phyloP scores from a whole-genome alignment of 2,888 invertebrate genomes.

The Drosophila incognita region DNA sequence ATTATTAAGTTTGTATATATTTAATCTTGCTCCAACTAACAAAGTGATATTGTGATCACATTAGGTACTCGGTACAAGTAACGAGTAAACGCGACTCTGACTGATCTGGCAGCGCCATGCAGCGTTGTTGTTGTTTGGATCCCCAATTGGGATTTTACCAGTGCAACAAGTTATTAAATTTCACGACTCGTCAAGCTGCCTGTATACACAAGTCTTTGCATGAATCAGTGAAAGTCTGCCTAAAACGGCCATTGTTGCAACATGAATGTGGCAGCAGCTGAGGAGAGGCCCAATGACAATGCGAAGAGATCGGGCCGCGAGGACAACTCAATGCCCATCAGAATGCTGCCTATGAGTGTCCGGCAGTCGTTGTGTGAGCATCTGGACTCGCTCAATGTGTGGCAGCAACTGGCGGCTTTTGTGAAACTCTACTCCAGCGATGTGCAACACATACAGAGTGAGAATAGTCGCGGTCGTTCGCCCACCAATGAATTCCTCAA shows the following conservation, averaged over 20 bases:
- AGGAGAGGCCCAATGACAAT: slow-evolving; percentile 10
- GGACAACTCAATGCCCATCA: slow-evolving; percentile 50
- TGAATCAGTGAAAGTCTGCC: slow-evolving; percentile 9
- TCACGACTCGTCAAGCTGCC: neutral
- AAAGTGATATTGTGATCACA: neutral
- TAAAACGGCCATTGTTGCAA: slow-evolving; percentile 2
- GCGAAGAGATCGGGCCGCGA: slow-evolving; percentile 17
- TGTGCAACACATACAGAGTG: slow-evolving; percentile 85
- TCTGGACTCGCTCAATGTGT: slow-evolving; percentile 91
- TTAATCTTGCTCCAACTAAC: neutral
- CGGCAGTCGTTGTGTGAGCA: slow-evolving; percentile 90
- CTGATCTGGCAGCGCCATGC: slow-evolving; percentile 32
- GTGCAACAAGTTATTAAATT: slow-evolving; percentile 33
- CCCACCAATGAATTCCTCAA: slow-evolving; percentile 91
- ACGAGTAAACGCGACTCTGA: slow-evolving; percentile 6
- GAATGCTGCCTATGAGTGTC: slow-evolving; percentile 88
- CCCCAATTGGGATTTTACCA: slow-evolving; percentile 23
- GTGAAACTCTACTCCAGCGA: slow-evolving; percentile 88
- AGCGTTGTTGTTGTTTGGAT: neutral
- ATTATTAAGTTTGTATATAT: neutral
- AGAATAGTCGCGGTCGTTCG: slow-evolving; percentile 87
- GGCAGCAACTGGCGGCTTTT: slow-evolving; percentile 90
- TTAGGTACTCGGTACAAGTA: slow-evolving; percentile 9
- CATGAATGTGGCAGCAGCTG: slow-evolving; percentile 33
- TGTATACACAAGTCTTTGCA: slow-evolving; percentile 1